These are phyloP conservation scores for Aphelocoma californica DNA, from an alignment of 2,797 vertebrate species.

Conservation along the genomic window DNA sequence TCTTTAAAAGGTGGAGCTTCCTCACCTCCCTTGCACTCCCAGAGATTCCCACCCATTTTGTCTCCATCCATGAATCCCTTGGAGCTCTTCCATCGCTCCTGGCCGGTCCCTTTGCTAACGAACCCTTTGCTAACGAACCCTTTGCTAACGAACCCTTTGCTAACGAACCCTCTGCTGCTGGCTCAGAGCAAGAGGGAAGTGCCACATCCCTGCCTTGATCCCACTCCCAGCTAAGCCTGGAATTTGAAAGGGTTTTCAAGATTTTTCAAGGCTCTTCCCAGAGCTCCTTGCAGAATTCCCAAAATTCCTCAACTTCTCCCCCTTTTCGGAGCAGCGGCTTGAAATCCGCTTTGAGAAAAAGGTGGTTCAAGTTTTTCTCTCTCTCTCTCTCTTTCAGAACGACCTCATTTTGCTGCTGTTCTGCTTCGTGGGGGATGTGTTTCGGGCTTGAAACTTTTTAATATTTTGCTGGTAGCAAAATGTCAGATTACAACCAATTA, in stretches of 20 bases:
- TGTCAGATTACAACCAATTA: constrained; percentile 59
- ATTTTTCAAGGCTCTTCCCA: background rate
- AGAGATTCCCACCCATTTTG: background rate
- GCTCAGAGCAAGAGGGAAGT: background rate
- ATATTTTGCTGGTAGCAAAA: constrained; percentile 24
- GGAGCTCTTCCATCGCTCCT: background rate
- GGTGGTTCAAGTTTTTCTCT: background rate
- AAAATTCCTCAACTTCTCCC: background rate
- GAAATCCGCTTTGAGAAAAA: background rate
- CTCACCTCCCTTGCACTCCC: background rate
- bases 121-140: background rate
- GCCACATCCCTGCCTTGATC: background rate
- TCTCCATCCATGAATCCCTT: background rate
- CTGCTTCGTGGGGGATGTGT: background rate
- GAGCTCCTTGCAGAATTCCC: background rate
- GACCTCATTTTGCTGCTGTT: constrained; percentile 3
- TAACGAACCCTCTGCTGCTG: background rate
- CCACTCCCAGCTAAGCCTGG: background rate
- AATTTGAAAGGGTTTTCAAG: background rate
- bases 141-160: background rate
- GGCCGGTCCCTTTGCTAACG: background rate
- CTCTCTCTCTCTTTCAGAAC: background rate
- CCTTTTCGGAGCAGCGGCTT: background rate
- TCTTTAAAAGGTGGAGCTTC: background rate
- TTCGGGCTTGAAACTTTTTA: constrained; percentile 6